Evolutionary conservation across 2,888 invertebrate species (phyloP).

Genomic region (Melieria picta): DNA sequence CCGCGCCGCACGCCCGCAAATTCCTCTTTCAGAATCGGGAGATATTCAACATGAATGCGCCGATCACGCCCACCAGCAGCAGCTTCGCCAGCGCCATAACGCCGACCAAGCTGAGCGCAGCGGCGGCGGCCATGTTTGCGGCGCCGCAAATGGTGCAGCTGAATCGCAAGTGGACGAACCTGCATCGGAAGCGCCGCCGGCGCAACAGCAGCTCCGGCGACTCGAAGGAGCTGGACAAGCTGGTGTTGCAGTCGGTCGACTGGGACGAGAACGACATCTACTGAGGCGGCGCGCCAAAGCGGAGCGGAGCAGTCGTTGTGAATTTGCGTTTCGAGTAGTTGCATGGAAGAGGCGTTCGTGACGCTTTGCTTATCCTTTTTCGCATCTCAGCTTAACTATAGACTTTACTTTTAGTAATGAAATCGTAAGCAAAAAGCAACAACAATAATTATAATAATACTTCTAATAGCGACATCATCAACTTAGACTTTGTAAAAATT

Average conservation of each 20-base stretch:
- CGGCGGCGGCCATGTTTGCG: slow-evolving; percentile 62
- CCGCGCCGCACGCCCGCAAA: slow-evolving; percentile 49
- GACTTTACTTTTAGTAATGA: no score
- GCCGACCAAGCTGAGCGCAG: slow-evolving; percentile 59
- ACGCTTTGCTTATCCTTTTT: background rate
- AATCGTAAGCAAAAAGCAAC: no score
- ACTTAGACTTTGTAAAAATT: no score
- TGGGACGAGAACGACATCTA: slow-evolving; percentile 66
- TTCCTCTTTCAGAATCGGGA: slow-evolving; percentile 61
- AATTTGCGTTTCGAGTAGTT: no score
- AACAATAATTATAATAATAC: no score
- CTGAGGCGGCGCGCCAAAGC: slow-evolving; percentile 44
- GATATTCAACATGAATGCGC: slow-evolving; percentile 57
- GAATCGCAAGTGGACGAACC: slow-evolving; percentile 64
- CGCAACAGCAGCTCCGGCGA: slow-evolving; percentile 64
- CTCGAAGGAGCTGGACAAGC: slow-evolving; percentile 64
- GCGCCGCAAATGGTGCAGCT: slow-evolving; percentile 63
- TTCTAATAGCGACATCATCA: no score
- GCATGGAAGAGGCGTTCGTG: no score
- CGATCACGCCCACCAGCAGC: slow-evolving; percentile 40
- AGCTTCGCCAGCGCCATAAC: slow-evolving; percentile 55
- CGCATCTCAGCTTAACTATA: background rate
- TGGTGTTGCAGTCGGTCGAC: slow-evolving; percentile 65
- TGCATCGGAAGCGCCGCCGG: slow-evolving; percentile 59
- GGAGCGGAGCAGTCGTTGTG: background rate